Evolutionary conservation across 2,888 invertebrate genomes (phyloP), one percentile per base, ranked within the genome.

Genomic region (Coleophora deauratella): DNA sequence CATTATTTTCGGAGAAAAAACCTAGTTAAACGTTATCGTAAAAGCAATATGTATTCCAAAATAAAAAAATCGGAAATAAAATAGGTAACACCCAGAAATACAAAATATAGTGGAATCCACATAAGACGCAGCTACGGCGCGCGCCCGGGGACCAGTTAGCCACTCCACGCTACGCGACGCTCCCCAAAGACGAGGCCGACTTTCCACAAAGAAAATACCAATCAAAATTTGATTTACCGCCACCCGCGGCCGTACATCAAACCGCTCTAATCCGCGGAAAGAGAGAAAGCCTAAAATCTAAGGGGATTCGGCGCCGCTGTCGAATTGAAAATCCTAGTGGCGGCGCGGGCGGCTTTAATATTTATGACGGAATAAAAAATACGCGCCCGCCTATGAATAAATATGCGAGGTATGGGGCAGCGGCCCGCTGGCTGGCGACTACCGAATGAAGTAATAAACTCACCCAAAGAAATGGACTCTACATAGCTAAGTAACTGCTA

Each of bases 181-280:
- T 21, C 79, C 76, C 74, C 61, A 48, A 61, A 73, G 76, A 75
- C 62, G 66, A 72, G 64, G 67, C 72, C 75, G 73, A 77, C 71
- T 79, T 79, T 80, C 77, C 68, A 81, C 81, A 82, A 81, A 82
- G 82, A 82, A 84, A 84, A 82, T 81, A 75, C 70, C 85, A 85
- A 85, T 85, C 84, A 81, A 84, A 84, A 85, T 85, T 85, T 84
- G 84, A 84, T 85, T 85, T 85, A 85, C 85, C 74, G 82, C 80
- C 78, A 73, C 82, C 79, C 77, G 72, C 72, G 77, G 81, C 81
- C 72, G 68, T 79, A 81, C 78, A 80, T 78, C 80, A 80, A 69
- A 70, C 74, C 72, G 59, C 71, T 74, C 72, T 81, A 80, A 84
- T 81, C 79, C 79, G 73, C 68, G 71, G 73, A 76, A 74, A 72